These are phyloP conservation scores for Siphlonurus alternatus DNA, from an alignment of 2,888 invertebrate species.

Conservation along the genomic window DNA sequence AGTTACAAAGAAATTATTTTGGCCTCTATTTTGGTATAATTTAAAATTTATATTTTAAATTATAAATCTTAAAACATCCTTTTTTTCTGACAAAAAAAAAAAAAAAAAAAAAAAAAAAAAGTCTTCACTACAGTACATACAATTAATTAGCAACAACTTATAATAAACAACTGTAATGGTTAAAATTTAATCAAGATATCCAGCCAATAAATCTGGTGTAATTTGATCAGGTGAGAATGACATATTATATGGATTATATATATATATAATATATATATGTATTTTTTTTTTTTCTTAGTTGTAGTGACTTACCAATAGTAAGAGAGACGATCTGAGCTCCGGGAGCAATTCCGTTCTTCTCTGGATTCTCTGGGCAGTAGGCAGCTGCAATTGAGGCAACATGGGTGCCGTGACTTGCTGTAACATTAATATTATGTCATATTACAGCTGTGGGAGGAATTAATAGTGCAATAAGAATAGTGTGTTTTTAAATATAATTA, in stretches of 20 bases:
- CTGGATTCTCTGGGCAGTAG: slow-evolving; percentile 68
- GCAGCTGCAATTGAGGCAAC: slow-evolving; percentile 94
- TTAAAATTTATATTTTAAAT: slow-evolving; percentile 2
- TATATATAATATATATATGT: not conserved
- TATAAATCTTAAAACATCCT: too few species aligned
- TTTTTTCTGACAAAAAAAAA: too few species aligned
- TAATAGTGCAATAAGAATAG: not conserved
- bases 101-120: too few species aligned
- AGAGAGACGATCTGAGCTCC: slow-evolving; percentile 89
- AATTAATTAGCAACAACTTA: too few species aligned
- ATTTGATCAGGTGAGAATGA: too few species aligned
- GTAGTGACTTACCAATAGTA: slow-evolving; percentile 42
- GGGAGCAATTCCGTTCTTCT: slow-evolving; percentile 87
- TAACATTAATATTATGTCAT: slow-evolving; percentile 16
- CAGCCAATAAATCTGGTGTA: too few species aligned
- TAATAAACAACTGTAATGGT: too few species aligned
- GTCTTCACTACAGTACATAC: too few species aligned
- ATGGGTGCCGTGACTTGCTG: slow-evolving; percentile 93
- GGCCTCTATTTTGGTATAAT: too few species aligned
- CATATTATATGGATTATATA: not conserved
- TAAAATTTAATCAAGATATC: too few species aligned
- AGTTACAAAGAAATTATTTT: too few species aligned
- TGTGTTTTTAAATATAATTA: not conserved
- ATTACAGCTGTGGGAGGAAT: too few species aligned
- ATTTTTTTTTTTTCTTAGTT: not conserved